A percentile compares a stretch with the other conserved stretches of the same genome.
Evolutionary conservation across 2,888 invertebrate species (phyloP).

Genomic region (Apamea monoglypha): DNA sequence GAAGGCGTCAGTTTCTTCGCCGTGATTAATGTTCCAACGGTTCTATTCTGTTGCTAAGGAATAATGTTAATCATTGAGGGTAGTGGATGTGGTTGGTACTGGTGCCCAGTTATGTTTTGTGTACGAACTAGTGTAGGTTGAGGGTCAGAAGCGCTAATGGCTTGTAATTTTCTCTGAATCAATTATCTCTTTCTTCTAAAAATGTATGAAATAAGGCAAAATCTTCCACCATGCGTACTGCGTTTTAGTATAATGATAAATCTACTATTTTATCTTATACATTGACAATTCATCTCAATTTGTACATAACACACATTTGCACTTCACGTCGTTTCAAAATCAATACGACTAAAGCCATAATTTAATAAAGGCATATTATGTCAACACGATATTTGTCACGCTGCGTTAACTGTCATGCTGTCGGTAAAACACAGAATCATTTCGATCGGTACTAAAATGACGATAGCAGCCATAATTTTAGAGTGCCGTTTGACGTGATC

Average conservation of each 20-base stretch:
- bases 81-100: conserved; percentile 28
- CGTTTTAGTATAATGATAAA: neutral
- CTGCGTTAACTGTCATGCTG: conserved; percentile 45
- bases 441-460: conserved; percentile 19
- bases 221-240: no score
- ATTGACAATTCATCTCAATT: neutral
- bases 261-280: neutral
- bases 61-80: conserved; percentile 58
- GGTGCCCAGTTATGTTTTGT: neutral
- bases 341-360: neutral
- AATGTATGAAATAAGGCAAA: neutral
- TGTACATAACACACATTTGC: no score
- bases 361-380: conserved; percentile 22
- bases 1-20: conserved; percentile 61
- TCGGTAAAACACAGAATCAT: conserved; percentile 40
- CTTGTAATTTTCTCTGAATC: neutral
- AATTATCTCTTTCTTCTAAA: neutral
- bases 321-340: neutral
- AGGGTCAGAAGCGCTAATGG: neutral
- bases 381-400: conserved; percentile 23
- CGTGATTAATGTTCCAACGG: conserved; percentile 65
- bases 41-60: conserved; percentile 57
- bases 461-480: conserved; percentile 25
- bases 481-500: conserved; percentile 34
- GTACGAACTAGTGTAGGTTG: neutral